phyloP scores from a whole-genome alignment of 2,113 vertebrate species.

The Cyanoderma ruficeps region DNA sequence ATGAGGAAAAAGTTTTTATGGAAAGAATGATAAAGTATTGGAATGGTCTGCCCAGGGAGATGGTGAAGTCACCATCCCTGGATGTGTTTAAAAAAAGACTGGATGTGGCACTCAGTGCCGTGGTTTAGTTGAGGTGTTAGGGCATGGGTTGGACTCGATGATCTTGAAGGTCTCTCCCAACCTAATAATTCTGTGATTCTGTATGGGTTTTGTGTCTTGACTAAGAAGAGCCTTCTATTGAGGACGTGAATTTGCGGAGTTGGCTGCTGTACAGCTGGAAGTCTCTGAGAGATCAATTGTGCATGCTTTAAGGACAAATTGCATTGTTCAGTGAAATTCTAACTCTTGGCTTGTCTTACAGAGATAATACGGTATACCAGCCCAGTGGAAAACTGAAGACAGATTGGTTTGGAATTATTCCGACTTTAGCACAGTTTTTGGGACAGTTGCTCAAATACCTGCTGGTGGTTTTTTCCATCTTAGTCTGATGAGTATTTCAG shows the following conservation, averaged over 20 bases:
- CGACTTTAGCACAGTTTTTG: background rate
- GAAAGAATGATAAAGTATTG: background rate
- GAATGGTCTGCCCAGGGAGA: background rate
- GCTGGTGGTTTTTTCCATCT: conserved; percentile 14
- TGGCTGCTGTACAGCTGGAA: conserved; percentile 31
- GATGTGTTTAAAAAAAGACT: background rate
- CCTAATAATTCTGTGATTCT: background rate
- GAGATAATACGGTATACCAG: background rate
- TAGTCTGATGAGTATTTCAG: conserved; percentile 52
- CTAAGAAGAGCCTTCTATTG: background rate
- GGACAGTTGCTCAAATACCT: conserved; percentile 40
- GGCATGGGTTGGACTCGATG: background rate
- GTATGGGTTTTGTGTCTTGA: background rate
- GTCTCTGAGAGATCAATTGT: background rate
- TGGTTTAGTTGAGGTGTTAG: background rate
- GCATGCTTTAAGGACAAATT: background rate
- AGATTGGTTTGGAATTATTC: background rate
- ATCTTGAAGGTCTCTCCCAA: background rate
- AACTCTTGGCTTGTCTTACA: background rate
- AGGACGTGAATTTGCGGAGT: background rate
- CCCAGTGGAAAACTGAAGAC: conserved; percentile 14
- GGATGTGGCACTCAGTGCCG: background rate
- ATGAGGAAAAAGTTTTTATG: background rate
- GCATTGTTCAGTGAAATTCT: conserved; percentile 18
- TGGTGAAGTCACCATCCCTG: background rate